Conservation (phyloP, 2,888 invertebrate genomes). For the Nephrotoma appendiculata region DNA sequence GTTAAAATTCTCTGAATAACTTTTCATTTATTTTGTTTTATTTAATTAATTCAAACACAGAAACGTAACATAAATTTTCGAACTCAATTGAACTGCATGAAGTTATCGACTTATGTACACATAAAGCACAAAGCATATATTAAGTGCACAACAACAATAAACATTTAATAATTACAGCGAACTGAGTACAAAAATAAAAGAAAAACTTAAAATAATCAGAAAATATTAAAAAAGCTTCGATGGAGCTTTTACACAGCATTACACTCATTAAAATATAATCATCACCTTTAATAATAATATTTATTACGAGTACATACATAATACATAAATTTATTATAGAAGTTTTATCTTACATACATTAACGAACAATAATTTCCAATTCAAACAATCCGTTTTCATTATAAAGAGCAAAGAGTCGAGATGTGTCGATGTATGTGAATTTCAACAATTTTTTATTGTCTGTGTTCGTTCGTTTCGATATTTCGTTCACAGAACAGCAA, state of each 20-base stretch:
- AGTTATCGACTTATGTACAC: not conserved
- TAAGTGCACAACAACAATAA: not conserved
- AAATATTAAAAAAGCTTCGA: not conserved
- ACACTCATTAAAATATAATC: not conserved
- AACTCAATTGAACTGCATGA: not conserved
- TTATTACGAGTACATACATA: not conserved
- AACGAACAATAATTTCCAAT: not conserved
- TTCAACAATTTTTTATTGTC: not conserved
- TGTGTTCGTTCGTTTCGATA: not conserved
- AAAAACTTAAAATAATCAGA: not conserved
- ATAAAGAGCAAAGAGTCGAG: not conserved
- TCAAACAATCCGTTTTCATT: not conserved
- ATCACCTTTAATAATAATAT: not conserved
- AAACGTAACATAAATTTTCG: not conserved
- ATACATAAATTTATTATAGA: not conserved
- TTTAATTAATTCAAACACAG: not conserved
- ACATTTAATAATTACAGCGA: not conserved
- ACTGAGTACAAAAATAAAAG: not conserved
- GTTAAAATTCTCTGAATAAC: not conserved
- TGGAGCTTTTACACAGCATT: not conserved
- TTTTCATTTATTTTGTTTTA: not conserved
- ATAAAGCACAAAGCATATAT: not conserved
- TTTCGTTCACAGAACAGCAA: not conserved
- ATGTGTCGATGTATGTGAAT: not conserved
- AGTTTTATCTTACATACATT: not conserved